Percentiles rank a stretch among this genome's conserved stretches.
These are phyloP conservation scores for Caiman crocodilus DNA, from an alignment of 2,797 vertebrate species.

Conservation along the genomic window DNA sequence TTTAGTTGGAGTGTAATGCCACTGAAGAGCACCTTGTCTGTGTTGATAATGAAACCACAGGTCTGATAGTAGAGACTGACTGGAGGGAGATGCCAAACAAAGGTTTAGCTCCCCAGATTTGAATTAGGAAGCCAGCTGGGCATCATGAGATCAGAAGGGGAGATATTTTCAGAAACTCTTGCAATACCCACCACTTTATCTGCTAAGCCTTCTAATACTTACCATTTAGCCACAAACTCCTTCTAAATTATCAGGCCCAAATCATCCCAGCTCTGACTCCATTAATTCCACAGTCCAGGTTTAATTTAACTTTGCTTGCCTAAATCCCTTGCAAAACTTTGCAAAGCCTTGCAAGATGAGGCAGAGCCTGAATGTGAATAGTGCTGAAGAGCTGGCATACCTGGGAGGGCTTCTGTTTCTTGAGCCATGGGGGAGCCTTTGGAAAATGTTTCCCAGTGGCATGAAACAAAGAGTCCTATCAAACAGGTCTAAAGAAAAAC, in stretches of 20 bases:
- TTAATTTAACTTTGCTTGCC: background rate
- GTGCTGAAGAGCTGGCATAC: background rate
- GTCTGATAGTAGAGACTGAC: background rate
- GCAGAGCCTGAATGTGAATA: background rate
- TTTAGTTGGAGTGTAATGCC: fast-evolving
- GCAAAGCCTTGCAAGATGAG: background rate
- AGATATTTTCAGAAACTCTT: background rate
- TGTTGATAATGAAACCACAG: background rate
- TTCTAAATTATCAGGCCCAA: background rate
- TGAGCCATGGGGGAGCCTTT: background rate
- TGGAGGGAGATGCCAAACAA: background rate
- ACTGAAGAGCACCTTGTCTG: background rate
- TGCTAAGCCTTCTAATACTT: background rate
- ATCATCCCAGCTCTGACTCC: background rate
- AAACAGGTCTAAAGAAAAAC: background rate
- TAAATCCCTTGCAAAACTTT: background rate
- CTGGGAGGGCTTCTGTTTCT: background rate
- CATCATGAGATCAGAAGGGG: background rate
- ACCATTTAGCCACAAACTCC: background rate
- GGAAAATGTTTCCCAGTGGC: background rate
- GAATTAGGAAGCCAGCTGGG: background rate
- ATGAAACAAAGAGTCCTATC: background rate
- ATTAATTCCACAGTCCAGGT: background rate
- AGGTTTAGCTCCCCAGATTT: background rate
- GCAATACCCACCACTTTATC: background rate